Percentiles rank a stretch among this genome's conserved stretches.
phyloP scores from a whole-genome alignment of 1,140 invertebrate species.

The Solen grandis region DNA sequence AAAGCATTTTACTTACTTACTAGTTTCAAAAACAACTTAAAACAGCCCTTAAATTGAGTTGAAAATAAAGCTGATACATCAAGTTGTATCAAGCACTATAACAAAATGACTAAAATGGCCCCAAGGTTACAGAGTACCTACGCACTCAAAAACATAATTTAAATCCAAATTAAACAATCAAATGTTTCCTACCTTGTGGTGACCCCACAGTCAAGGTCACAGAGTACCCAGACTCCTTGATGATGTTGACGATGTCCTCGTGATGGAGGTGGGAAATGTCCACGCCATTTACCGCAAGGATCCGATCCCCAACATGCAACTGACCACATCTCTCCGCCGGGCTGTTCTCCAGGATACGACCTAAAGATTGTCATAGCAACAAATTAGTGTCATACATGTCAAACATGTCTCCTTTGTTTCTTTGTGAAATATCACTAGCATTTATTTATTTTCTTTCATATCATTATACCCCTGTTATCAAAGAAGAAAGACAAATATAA shows the following conservation, averaged over 20 bases:
- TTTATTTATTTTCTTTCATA: background rate
- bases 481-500: background rate
- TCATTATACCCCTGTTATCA: background rate
- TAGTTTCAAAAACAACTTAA: too few relatives aligned
- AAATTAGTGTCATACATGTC: background rate
- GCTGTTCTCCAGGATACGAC: slow-evolving; percentile 95
- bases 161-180: background rate
- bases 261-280: slow-evolving; percentile 96
- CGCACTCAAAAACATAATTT: too few relatives aligned
- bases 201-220: slow-evolving; percentile 93
- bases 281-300: slow-evolving; percentile 96
- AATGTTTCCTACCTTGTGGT: slow-evolving; percentile 70
- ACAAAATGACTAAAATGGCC: too few relatives aligned
- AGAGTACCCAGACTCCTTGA: slow-evolving; percentile 94
- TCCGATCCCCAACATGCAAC: slow-evolving; percentile 96
- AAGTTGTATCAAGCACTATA: too few relatives aligned
- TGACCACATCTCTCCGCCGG: slow-evolving; percentile 95
- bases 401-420: background rate
- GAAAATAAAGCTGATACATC: too few relatives aligned
- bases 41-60: too few relatives aligned
- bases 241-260: slow-evolving; percentile 96
- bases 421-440: background rate
- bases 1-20: too few relatives aligned
- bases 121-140: too few relatives aligned
- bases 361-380: slow-evolving; percentile 81